These are phyloP conservation scores for Cryptocephalus moraei DNA, from an alignment of 2,888 invertebrate genomes.

Conservation along the genomic window DNA sequence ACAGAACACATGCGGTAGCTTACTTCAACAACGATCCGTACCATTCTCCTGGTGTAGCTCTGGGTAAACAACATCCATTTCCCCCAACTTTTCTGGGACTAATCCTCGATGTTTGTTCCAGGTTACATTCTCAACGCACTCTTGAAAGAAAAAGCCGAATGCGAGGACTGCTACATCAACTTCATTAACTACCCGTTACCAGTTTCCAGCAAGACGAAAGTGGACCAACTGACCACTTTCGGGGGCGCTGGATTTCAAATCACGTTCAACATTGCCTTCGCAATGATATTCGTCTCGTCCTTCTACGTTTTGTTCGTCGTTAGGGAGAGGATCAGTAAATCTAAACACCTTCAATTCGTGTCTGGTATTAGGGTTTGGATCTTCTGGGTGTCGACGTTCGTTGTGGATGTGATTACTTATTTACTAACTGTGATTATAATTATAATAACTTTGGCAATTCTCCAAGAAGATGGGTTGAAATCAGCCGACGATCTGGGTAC, in stretches of 20 bases:
- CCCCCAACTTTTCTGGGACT: no score
- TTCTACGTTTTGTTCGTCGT: conserved; percentile 52
- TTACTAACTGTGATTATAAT: conserved; percentile 46
- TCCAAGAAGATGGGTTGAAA: conserved; percentile 54
- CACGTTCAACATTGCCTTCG: conserved; percentile 60
- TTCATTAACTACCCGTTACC: conserved; percentile 61
- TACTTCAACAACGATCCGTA: conserved; percentile 71
- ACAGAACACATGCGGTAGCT: neutral
- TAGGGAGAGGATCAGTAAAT: conserved; percentile 55
- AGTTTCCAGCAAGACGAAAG: conserved; percentile 46
- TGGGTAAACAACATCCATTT: no score
- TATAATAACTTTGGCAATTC: conserved; percentile 51
- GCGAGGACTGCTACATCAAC: conserved; percentile 18
- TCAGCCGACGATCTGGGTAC: conserved; percentile 44
- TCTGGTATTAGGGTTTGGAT: conserved; percentile 56
- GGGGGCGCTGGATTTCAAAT: conserved; percentile 45
- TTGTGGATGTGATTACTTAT: conserved; percentile 59
- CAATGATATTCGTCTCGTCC: conserved; percentile 58
- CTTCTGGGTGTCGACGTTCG: conserved; percentile 58
- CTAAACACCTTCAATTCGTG: conserved; percentile 62
- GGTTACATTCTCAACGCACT: conserved; percentile 44
- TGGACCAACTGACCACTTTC: conserved; percentile 22
- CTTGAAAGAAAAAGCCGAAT: conserved; percentile 32
- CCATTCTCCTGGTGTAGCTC: conserved; percentile 59
- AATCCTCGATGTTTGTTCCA: no score